These are phyloP conservation scores for Gracilinanus agilis DNA, from an alignment of 2,113 vertebrate genomes.

Conservation along the genomic window DNA sequence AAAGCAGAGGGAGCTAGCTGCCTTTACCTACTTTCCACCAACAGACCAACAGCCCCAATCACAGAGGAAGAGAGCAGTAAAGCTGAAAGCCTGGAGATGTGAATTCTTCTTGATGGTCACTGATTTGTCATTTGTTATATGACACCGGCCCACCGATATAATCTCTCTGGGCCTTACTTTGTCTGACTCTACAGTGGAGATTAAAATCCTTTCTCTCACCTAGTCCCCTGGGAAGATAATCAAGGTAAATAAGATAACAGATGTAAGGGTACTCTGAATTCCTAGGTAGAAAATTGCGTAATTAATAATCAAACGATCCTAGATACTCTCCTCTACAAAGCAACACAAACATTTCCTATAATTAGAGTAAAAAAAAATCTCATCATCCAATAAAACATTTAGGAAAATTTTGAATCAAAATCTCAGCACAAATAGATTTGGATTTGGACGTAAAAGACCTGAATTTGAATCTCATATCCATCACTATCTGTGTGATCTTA, in stretches of 20 bases:
- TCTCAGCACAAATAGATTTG: too few species aligned
- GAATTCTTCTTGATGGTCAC: not conserved
- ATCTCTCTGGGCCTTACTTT: not conserved
- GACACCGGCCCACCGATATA: not conserved
- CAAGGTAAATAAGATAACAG: not conserved
- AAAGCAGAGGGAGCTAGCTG: not conserved
- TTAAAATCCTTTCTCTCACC: not conserved
- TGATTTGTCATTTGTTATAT: not conserved
- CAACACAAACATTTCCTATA: not conserved
- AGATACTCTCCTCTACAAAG: too few species aligned
- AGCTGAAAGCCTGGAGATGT: not conserved
- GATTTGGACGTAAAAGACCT: too few species aligned
- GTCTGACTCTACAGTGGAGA: not conserved
- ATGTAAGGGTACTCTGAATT: not conserved
- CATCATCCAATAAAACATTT: not conserved
- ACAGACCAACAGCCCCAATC: not conserved
- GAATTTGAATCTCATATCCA: too few species aligned
- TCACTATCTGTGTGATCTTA: too few species aligned
- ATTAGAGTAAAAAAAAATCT: constrained; percentile 11
- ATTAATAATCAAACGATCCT: not conserved
- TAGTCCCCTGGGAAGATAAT: not conserved
- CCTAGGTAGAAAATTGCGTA: not conserved
- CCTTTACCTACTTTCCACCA: not conserved
- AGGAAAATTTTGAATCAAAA: too few species aligned
- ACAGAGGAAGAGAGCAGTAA: not conserved